Evolutionary conservation across 1,140 invertebrate genomes (phyloP), one percentile per base, ranked within the genome.

Genomic region (Drosophila pallidifrons): DNA sequence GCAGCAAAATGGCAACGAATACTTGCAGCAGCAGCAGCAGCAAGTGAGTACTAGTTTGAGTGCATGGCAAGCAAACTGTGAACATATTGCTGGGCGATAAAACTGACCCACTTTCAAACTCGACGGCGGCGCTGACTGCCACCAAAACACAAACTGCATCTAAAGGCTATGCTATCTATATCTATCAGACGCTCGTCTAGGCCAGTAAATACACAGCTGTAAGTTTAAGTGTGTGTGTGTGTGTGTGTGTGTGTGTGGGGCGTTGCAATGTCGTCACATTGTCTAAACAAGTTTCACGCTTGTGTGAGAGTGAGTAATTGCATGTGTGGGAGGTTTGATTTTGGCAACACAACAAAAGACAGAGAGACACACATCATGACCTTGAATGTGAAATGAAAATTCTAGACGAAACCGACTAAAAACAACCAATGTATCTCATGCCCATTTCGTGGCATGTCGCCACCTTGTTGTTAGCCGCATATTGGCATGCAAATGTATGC

Each of bases 61-160:
- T 64, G 61, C 55, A 71, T 55, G 7, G 13, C 16, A 54, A 20
- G 16, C 52, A 32, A 47, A 25, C 41, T 47, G 32, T 20, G 46
- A 46, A 25, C 20, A 46, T 46, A 57, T 8, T 51, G 20, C 46
- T 32, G 35, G 63, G 76, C 82, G 82, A 86, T 87, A 86, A 87
- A 86, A 87, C 76, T 86, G 82, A 86, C 82, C 82, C 82, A 86
- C 79, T 86, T 86, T 81, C 61, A 60, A 70, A 71, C 20, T 77
- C 45, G 64, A 28, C 64, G 49, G 74, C 45, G 64, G 41, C 64
- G 49, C 25, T n/a, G 51, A 57, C 49, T 35, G 61, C 51, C 15
- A 11, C 16, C 13, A 43, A 25, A 25, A 25, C 20, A 25, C 20
- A 25, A 47, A 66, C 51, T 66, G 63, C 51, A 67, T 49, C 43